Base-by-base conservation (phyloP, 2,888 invertebrate species). In the Cheilosia variabilis region DNA sequence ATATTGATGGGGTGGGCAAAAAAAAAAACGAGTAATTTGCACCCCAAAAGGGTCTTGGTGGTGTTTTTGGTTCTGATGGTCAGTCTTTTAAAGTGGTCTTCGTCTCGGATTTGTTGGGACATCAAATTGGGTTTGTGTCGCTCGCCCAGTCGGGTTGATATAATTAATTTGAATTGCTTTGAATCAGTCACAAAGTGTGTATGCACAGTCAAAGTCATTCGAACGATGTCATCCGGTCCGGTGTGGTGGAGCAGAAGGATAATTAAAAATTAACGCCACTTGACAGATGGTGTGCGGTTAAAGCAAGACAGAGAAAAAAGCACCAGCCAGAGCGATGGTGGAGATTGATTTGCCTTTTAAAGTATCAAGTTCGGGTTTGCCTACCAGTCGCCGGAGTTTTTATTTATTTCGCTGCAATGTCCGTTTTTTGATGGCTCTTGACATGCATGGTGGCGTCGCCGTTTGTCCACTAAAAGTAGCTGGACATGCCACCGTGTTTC, bases 231-330 rank as follows among this genome's bases (percentile, higher is more conserved):
- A 71, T 71, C 71, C 66, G 27, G 37, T 69, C 53, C 43, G 55
- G 60, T 68, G 66, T 55, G 43, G 43, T 34, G 45, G 13, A 57
- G 73, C 17, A n/a, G 68, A 79, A 62, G 45, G 47, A 22, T 37
- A 45, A 63, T 60, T 71, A 41, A 69, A 73, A 73, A 79, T 73
- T 83, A 47, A 75, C 66, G 17, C 58, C 43, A 58, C 69, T 79
- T 77, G 83, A 75, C 83, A 84, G 79, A 84, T 84, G 83, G 73
- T 84, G 73, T 84, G 57, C 65, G 79, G 79, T 68, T 53, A 22
- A 45, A n/a, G 22, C 10, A 55, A 37, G 13, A 37, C 3, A 3
- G 1, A 37, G 13, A 37, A 37, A 13, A 37, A 13, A 43, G 43
- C 41, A 50, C 13, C 41, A 15, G 22, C 22, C 60, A 62, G 27